Conservation (phyloP, 2,888 invertebrate genomes). For the Maniola hyperantus region DNA sequence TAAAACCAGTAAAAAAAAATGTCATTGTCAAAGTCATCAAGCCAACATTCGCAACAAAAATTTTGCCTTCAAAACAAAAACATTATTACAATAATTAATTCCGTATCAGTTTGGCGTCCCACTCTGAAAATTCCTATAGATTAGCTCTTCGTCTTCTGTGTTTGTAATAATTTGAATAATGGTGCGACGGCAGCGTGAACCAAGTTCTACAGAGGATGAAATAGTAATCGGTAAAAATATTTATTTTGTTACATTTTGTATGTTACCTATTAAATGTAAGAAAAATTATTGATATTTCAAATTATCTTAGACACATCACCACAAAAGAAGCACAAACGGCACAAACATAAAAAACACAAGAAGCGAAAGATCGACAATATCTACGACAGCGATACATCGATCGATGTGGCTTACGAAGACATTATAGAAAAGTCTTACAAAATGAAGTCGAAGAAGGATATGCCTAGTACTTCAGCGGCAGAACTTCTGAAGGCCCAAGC, state of each 20-base stretch:
- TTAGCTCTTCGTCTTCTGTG: no score
- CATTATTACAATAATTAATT: no score
- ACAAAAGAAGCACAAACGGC: slow-evolving; percentile 84
- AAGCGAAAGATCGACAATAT: slow-evolving; percentile 82
- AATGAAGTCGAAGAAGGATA: slow-evolving; percentile 77
- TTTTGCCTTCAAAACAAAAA: no score
- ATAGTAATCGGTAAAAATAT: slow-evolving; percentile 68
- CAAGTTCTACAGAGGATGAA: slow-evolving; percentile 75
- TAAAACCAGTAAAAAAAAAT: no score
- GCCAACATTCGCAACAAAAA: no score
- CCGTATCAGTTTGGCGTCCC: no score
- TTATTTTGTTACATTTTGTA: neutral
- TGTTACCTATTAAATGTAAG: slow-evolving; percentile 5
- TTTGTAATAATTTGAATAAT: slow-evolving; percentile 44
- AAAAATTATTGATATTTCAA: slow-evolving; percentile 14
- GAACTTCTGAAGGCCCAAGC: slow-evolving; percentile 76
- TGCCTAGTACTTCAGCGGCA: slow-evolving; percentile 73
- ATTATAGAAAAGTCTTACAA: slow-evolving; percentile 76
- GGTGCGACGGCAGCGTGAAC: slow-evolving; percentile 75
- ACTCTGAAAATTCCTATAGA: no score
- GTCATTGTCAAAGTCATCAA: no score
- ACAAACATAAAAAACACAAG: slow-evolving; percentile 84
- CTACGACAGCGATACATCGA: slow-evolving; percentile 79
- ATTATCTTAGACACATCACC: slow-evolving; percentile 67
- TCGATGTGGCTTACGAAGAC: slow-evolving; percentile 76